Base-by-base conservation (phyloP, 2,888 invertebrate species). In the Torymus tubicola region DNA sequence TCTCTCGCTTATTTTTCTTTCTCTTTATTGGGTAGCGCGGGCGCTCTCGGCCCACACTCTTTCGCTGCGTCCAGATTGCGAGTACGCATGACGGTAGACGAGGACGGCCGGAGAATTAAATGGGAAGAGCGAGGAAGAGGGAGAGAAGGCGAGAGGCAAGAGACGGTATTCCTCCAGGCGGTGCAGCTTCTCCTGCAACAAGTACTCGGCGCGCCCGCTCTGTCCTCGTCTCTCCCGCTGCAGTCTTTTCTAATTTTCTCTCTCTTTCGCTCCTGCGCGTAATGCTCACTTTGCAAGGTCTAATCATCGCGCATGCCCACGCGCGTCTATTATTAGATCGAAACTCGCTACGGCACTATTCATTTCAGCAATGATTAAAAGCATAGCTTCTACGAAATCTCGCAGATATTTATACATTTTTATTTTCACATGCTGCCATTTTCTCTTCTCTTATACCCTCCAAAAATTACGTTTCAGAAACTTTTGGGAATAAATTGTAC, bases 141-240 rank as follows among this genome's bases (percentile, higher is more conserved):
- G 50, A 58, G 70, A 80, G 53, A 16, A 18, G 24, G 60, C 75
- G 73, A 81, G 71, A 70, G 76, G 70, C 78, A 72, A 73, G 78
- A 69, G 65, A 53, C 78, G 79, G 81, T 83, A 80, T 83, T 81
- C 83, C 86, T 86, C 60, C 81, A 63, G 85, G 86, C 86, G 82
- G 84, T 85, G 84, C 85, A 85, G 84, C 85, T 85, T 86, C 84
- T 85, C 83, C 80, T 80, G 80, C 75, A 78, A 76, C 74, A 31
- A 69, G 71, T 68, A 78, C 77, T 80, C 75, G 70, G 52, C 68
- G 31, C 61, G 24, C 24, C 24, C 24, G 24, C 24, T 24, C 24
- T 24, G 24, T 78, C 61, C 67, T 63, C 53, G 67, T 80, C 71
- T 57, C 24, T 31, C 70, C 63, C 68, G 72, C 64, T 24, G 24